phyloP scores from a whole-genome alignment of 92 coral and sea anemone genomes.

The Heteractis magnifica region DNA sequence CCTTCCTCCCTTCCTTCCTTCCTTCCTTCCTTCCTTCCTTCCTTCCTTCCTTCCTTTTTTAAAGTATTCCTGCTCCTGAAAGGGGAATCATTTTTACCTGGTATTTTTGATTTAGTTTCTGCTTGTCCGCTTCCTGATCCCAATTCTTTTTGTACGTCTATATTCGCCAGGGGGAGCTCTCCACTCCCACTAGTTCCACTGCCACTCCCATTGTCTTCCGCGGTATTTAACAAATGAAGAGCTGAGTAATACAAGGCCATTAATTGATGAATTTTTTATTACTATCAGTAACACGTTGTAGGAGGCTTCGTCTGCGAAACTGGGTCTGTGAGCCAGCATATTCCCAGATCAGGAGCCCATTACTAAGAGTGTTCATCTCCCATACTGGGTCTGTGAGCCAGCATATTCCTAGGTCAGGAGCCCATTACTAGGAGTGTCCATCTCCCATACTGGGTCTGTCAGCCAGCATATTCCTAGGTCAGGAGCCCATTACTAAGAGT shows the following conservation, averaged over 20 bases:
- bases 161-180: background rate
- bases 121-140: conserved; percentile 35
- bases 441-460: too few species aligned
- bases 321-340: background rate
- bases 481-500: too few species aligned
- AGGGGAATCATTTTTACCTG: background rate
- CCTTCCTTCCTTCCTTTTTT: too few species aligned
- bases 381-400: too few species aligned
- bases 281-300: background rate
- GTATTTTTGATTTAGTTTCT: background rate
- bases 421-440: too few species aligned
- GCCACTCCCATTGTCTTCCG: conserved; percentile 1
- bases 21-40: too few species aligned
- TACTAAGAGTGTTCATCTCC: too few species aligned
- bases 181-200: conserved; percentile 8
- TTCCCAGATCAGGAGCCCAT: too few species aligned
- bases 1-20: too few species aligned
- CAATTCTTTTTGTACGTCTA: conserved; percentile 7
- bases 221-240: background rate
- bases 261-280: background rate
- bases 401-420: too few species aligned
- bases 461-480: too few species aligned
- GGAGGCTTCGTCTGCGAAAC: background rate
- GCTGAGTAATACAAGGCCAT: background rate
- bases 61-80: background rate